phyloP scores from a whole-genome alignment of 2,113 vertebrate genomes.

The Gymnobelideus leadbeateri region DNA sequence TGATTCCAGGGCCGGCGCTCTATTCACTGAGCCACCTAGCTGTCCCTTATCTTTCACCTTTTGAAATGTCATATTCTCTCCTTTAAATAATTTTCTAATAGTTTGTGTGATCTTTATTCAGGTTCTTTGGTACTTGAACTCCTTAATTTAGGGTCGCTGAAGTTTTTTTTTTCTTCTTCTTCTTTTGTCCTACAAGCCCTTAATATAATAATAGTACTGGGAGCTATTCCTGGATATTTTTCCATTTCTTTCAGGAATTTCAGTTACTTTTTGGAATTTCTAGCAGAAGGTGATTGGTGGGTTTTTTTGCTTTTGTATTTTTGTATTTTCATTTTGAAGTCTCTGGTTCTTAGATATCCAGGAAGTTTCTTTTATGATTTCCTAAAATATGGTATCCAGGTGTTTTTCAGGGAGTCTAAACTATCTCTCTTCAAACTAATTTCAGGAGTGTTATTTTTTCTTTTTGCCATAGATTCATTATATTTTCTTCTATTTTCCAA shows the following conservation, averaged over 20 bases:
- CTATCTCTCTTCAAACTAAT: not conserved
- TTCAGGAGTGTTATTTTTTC: not conserved
- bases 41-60: conserved; percentile 34
- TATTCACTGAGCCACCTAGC: no score
- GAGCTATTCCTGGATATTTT: not conserved
- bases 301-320: no score
- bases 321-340: not conserved
- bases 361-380: not conserved
- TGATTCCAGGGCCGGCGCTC: no score
- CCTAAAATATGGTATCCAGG: not conserved
- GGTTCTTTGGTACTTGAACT: no score
- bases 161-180: no score
- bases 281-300: not conserved
- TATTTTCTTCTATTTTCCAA: not conserved
- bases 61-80: no score
- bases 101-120: no score
- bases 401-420: not conserved
- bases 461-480: not conserved
- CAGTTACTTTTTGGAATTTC: not conserved
- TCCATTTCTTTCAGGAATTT: not conserved
- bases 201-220: not conserved
- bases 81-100: no score
- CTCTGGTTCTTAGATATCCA: not conserved
- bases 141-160: no score
- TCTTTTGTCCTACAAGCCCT: no score